Base-by-base conservation (phyloP, 2,888 invertebrate genomes). In the Mechanitis mazaeus region DNA sequence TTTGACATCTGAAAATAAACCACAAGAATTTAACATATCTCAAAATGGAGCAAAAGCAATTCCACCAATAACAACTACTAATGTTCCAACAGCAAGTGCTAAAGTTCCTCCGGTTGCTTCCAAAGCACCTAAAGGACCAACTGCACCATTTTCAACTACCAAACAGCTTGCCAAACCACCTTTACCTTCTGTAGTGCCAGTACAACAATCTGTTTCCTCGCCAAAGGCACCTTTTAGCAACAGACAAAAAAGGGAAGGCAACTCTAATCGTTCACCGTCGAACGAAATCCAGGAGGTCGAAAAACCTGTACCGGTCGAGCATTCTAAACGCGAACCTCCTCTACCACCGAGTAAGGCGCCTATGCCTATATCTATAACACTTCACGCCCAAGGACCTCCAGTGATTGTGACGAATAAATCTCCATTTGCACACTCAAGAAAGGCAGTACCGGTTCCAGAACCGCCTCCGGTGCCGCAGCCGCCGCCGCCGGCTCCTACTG, bases 321-420 rank as follows among this genome's bases (percentile, higher is more conserved):
- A 87, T 65, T 57, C 71, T 0, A 88, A 87, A 63, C 84, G 85
- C 28, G 85, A 84, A 62, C 82, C 87, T 56, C 82, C 86, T 1
- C 73, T 85, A 55, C 84, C 88, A 67, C 81, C 89, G 4, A 89
- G 89, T 73, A 90, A 89, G 69, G 88, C 84, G 2, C 89, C 84
- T 33, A 90, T 87, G 85, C 87, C 89, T 11, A 89, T 88, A 58
- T 86, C 87, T n/a, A 90, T 91, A 50, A 91, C 89, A n/a, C 71
- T 87, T 42, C 82, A 83, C 70, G 80, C 80, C 6, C 87, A 78
- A 66, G 91, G 84, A 0, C 84, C 81, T 42, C 86, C 91, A 20
- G 78, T 91, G 64, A 91, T 92, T 54, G 91, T 91, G 46, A 83
- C 82, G 0, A 87, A 87, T 72, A 89, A 91, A 65, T 83, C 87